These are phyloP conservation scores for Schlechtendalia chinensis DNA, from an alignment of 1,140 invertebrate genomes.

Conservation along the genomic window DNA sequence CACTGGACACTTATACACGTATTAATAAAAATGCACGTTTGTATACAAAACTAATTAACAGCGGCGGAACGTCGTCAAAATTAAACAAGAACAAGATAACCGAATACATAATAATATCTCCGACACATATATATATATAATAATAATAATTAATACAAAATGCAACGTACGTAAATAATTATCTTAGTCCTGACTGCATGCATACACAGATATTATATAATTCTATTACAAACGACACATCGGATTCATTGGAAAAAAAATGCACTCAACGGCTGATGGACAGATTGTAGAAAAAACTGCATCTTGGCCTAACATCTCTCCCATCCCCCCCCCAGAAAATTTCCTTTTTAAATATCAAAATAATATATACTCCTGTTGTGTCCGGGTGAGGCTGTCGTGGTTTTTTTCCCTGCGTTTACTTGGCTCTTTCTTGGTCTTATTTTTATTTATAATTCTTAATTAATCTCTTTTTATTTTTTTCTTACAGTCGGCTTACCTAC, in stretches of 20 bases:
- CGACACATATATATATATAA: conserved; percentile 45
- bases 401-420: conserved; percentile 44
- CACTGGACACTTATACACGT: conserved; percentile 47
- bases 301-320: conserved; percentile 39
- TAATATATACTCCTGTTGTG: conserved; percentile 45
- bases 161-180: conserved; percentile 49
- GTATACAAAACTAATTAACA: conserved; percentile 50
- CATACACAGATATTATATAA: conserved; percentile 46
- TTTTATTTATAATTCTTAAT: neutral
- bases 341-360: conserved; percentile 24
- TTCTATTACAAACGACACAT: conserved; percentile 49
- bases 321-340: neutral
- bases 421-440: conserved; percentile 43
- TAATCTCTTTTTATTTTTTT: conserved; percentile 20
- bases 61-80: conserved; percentile 46
- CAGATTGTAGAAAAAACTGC: conserved; percentile 47
- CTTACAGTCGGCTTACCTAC: conserved; percentile 50
- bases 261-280: conserved; percentile 49
- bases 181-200: conserved; percentile 47
- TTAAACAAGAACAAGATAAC: conserved; percentile 50
- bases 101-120: conserved; percentile 49
- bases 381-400: conserved; percentile 47
- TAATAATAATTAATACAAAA: conserved; percentile 50
- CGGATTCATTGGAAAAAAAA: conserved; percentile 44
- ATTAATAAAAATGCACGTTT: conserved; percentile 50